Evolutionary conservation across 2,113 vertebrate genomes (phyloP).

Genomic region (Lophura nycthemera): DNA sequence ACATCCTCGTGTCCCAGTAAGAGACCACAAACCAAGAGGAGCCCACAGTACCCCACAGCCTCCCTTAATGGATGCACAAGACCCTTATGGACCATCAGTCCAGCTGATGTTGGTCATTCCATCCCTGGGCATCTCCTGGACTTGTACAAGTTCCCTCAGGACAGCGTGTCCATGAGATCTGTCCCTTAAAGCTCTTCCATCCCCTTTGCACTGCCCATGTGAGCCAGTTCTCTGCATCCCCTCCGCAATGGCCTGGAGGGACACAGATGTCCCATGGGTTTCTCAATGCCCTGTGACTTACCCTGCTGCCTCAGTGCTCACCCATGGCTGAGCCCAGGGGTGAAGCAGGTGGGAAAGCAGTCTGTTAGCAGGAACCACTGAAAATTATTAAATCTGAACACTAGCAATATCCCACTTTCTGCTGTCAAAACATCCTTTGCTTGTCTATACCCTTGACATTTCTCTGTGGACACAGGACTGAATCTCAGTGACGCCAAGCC

Average conservation of each 20-base stretch:
- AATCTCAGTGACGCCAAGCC: not conserved
- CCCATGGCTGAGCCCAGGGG: not conserved
- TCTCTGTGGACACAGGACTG: not conserved
- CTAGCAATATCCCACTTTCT: not conserved
- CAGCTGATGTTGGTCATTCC: not conserved
- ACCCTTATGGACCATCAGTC: not conserved
- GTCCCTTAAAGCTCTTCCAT: not conserved
- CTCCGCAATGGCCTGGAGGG: not conserved
- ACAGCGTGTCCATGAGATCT: not conserved
- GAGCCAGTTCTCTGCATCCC: not conserved
- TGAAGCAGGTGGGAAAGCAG: not conserved
- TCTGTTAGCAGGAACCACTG: not conserved
- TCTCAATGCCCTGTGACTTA: accelerated
- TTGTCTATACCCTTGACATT: not conserved
- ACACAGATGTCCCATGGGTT: not conserved
- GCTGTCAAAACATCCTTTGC: not conserved
- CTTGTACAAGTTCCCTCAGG: accelerated
- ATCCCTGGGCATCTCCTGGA: not conserved
- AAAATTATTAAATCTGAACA: not conserved
- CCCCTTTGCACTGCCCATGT: accelerated
- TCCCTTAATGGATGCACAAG: not conserved
- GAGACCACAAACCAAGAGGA: not conserved
- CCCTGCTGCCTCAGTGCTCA: not conserved
- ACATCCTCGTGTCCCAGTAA: not conserved
- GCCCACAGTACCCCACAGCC: not conserved